Conservation (phyloP, 1,140 invertebrate genomes). For the Argopecten irradians region DNA sequence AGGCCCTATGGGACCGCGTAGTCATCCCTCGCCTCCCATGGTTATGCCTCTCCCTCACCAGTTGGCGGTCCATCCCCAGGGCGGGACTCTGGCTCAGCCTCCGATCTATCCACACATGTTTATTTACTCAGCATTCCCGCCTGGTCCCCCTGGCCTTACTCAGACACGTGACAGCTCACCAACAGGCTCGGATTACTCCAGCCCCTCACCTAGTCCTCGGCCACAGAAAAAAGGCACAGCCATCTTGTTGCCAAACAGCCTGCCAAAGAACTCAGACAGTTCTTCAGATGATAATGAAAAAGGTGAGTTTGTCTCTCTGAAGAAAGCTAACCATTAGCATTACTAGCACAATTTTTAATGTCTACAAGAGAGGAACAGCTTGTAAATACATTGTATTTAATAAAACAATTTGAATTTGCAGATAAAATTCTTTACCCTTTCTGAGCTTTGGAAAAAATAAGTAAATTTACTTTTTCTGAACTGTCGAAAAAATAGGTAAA, state of each 20-base stretch:
- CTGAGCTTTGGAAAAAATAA: too few species aligned
- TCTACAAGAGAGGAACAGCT: too few species aligned
- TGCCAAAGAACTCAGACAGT: slow-evolving; percentile 32
- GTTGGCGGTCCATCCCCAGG: background rate
- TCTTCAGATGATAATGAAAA: slow-evolving; percentile 39
- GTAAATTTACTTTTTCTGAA: too few species aligned
- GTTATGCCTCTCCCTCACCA: slow-evolving; percentile 1
- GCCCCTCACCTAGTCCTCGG: slow-evolving; percentile 28
- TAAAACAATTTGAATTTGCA: too few species aligned
- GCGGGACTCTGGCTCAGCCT: background rate
- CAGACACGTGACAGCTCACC: slow-evolving; percentile 34
- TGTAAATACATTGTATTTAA: too few species aligned
- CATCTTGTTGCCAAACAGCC: background rate
- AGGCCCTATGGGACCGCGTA: background rate
- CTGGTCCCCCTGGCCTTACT: slow-evolving; percentile 5
- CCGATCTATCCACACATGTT: background rate
- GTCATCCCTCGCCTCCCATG: background rate
- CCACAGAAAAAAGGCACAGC: slow-evolving; percentile 27
- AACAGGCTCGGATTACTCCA: slow-evolving; percentile 31
- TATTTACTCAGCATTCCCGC: background rate
- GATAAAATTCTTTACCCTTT: too few species aligned
- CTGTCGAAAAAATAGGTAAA: too few species aligned
- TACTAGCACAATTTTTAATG: too few species aligned
- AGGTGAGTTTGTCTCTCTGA: background rate
- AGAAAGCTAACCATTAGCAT: too few species aligned